Conservation (phyloP, 2,797 vertebrate genomes). For the Benthosema pterotum region DNA sequence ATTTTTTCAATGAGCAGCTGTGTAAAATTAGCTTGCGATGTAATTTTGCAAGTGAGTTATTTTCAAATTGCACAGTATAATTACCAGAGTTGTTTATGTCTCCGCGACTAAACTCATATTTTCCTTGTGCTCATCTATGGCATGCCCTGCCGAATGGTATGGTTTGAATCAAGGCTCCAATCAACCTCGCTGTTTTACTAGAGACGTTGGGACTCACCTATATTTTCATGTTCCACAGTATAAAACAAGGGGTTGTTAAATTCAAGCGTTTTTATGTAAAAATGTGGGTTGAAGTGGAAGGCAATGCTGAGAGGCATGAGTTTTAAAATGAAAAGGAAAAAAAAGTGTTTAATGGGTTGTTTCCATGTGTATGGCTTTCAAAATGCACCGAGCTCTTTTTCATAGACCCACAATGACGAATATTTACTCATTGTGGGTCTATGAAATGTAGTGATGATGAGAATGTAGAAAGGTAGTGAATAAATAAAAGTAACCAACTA, state of each 20-base stretch:
- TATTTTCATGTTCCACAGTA: slow-evolving; percentile 26
- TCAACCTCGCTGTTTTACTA: slow-evolving; percentile 36
- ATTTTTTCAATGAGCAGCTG: slow-evolving; percentile 72
- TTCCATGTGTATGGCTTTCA: not conserved
- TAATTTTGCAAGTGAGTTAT: slow-evolving; percentile 80
- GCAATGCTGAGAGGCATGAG: slow-evolving; percentile 4
- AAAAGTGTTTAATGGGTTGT: not conserved
- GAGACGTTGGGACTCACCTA: slow-evolving; percentile 29
- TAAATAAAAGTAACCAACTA: not conserved
- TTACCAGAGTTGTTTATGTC: slow-evolving; percentile 76
- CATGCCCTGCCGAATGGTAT: slow-evolving; percentile 39
- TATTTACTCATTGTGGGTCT: not conserved
- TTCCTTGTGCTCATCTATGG: slow-evolving; percentile 41
- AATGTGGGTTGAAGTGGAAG: slow-evolving; percentile 4
- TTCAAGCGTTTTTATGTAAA: slow-evolving; percentile 24
- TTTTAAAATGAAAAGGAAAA: slow-evolving; percentile 2
- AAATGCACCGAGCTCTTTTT: not conserved
- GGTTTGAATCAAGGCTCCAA: slow-evolving; percentile 65
- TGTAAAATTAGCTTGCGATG: slow-evolving; percentile 77
- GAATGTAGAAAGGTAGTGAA: not conserved
- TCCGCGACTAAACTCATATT: slow-evolving; percentile 69
- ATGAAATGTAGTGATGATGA: not conserved
- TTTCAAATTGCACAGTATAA: slow-evolving; percentile 81
- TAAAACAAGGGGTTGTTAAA: slow-evolving; percentile 33
- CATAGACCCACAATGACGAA: not conserved